Percentiles rank a stretch among this genome's conserved stretches.
These are phyloP conservation scores for Lepilemur septentrionalis DNA, from an alignment of 2,797 vertebrate species.

Conservation along the genomic window DNA sequence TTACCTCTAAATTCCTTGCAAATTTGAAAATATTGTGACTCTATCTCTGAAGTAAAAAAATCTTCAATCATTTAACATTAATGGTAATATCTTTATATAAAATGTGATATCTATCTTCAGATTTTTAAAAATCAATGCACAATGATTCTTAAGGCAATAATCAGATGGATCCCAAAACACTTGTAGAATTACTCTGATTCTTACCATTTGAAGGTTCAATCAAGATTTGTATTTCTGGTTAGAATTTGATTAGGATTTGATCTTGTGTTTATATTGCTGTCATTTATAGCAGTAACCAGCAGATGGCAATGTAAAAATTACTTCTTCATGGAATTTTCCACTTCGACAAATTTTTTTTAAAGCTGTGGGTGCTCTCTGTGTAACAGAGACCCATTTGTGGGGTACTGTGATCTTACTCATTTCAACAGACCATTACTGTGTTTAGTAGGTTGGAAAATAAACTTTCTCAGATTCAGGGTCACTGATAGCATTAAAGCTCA, in stretches of 20 bases:
- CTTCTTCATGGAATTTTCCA: conserved; percentile 48
- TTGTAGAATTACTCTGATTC: not conserved
- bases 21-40: not conserved
- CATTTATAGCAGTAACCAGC: conserved; percentile 56
- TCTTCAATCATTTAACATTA: not conserved
- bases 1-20: not conserved
- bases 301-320: conserved; percentile 69
- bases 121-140: not conserved
- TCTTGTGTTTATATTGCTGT: conserved; percentile 25
- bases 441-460: conserved; percentile 2
- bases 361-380: not conserved
- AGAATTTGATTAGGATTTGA: not conserved
- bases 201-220: not conserved
- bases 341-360: not conserved
- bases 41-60: not conserved
- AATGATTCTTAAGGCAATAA: not conserved
- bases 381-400: not conserved
- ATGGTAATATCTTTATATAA: not conserved
- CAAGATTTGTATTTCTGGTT: not conserved
- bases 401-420: not conserved
- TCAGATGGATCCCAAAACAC: not conserved
- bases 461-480: not conserved
- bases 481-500: not conserved
- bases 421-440: conserved; percentile 10
- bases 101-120: not conserved